A percentile compares a stretch with the other conserved stretches of the same genome.
These are phyloP conservation scores for Folsomia manolachei DNA, from an alignment of 2,888 invertebrate genomes.

Conservation along the genomic window DNA sequence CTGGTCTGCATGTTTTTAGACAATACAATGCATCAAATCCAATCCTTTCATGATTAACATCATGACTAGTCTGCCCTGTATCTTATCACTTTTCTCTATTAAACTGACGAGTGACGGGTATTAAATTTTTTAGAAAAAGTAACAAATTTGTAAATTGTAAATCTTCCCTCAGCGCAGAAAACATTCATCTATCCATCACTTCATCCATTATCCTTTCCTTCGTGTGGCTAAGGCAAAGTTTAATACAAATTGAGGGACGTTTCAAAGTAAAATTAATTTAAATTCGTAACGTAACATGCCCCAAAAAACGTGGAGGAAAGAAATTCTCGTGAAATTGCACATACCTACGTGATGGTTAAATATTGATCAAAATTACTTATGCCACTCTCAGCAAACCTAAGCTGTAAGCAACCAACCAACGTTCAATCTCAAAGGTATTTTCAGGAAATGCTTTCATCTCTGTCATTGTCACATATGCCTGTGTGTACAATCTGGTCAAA, in stretches of 20 bases:
- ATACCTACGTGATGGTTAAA: not conserved
- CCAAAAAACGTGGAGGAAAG: too few species aligned
- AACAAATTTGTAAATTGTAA: not conserved
- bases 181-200: too few species aligned
- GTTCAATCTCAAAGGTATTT: too few species aligned
- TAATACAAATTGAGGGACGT: not conserved
- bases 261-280: not conserved
- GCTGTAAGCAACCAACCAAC: too few species aligned
- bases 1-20: not conserved
- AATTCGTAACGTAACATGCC: too few species aligned
- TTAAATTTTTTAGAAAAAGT: not conserved
- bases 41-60: conserved; percentile 9
- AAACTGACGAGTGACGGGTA: conserved; percentile 6
- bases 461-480: not conserved
- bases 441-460: not conserved
- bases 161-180: not conserved
- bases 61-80: too few species aligned
- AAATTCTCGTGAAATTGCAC: too few species aligned
- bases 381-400: not conserved
- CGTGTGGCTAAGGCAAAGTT: not conserved
- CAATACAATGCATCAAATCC: too few species aligned
- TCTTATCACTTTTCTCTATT: conserved; percentile 14
- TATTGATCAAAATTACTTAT: not conserved
- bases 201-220: too few species aligned
- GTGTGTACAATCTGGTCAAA: not conserved